Base-by-base conservation (phyloP, 2,888 invertebrate species). In the Serrognathus titanus region DNA sequence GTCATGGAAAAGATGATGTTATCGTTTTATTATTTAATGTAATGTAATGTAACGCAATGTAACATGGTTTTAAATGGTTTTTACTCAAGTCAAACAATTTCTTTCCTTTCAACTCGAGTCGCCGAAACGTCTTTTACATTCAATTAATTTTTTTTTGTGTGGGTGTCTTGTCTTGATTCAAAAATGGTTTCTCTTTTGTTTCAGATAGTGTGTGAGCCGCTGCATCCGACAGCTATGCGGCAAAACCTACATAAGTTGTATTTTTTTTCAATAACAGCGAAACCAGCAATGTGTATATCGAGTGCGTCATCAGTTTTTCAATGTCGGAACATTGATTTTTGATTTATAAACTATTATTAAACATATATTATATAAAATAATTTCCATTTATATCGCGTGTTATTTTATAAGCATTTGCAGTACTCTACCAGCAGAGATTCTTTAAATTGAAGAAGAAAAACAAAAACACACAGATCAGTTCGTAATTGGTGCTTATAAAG, bases 241-340 rank as follows among this genome's bases (percentile, higher is more conserved):
- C 75, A 71, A 69, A 69, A 68, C 70, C 71, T 63, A 67, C 68
- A 69, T 67, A 71, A 68, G 69, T 72, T 70, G 74, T 73, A 70
- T 75, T 74, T 74, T 71, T 71, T 72, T 71, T 72, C 71, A 53
- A 57, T 72, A 75, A 75, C 75, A 75, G 75, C 75, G 75, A 75
- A 54, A 75, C 62, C 72, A 74, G 74, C 75, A 75, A 74, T 75
- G 74, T 74, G 74, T 75, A 75, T 74, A 74, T 71, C 71, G 74
- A 74, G 72, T 73, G 73, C 72, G 72, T 73, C 72, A 66, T 65
- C 66, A 52, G 11, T 24, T 63, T 63, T 66, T 68, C 66, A 65
- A 69, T 60, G 61, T 59, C 60, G 59, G 59, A 63, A 66, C 63
- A 66, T 68, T 64, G 66, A 68, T 68, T 71, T 68, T 67, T 65